These are phyloP conservation scores for Cryptoprocta ferox DNA, from an alignment of 2,797 vertebrate species.

Conservation along the genomic window DNA sequence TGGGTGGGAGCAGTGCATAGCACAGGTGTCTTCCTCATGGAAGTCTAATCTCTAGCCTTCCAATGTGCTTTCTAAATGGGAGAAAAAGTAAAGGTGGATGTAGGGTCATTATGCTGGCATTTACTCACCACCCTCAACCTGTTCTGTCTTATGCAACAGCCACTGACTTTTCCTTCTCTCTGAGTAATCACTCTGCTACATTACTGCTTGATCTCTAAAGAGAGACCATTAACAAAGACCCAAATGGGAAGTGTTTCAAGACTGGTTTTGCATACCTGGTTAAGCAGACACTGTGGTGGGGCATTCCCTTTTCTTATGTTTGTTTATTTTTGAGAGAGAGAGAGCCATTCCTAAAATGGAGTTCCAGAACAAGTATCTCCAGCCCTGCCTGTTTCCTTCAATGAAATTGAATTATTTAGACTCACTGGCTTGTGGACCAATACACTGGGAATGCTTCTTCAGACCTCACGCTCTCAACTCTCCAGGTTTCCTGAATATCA, in stretches of 20 bases:
- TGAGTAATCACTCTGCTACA: background rate
- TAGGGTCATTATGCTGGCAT: background rate
- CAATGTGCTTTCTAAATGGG: background rate
- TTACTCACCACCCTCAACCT: background rate
- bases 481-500: background rate
- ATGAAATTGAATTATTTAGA: background rate
- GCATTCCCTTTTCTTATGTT: background rate
- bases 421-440: background rate
- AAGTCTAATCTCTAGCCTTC: background rate
- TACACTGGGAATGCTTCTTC: background rate
- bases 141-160: background rate
- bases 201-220: background rate
- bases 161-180: background rate
- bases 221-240: background rate
- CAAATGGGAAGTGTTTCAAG: background rate
- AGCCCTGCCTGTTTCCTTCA: background rate
- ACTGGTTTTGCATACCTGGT: background rate
- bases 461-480: background rate
- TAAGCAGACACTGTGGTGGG: background rate
- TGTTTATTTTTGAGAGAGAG: no score
- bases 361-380: background rate
- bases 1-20: background rate
- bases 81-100: background rate
- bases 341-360: background rate
- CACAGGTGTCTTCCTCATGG: background rate